phyloP scores from a whole-genome alignment of 2,113 vertebrate genomes.

The Aphyosemion australe region DNA sequence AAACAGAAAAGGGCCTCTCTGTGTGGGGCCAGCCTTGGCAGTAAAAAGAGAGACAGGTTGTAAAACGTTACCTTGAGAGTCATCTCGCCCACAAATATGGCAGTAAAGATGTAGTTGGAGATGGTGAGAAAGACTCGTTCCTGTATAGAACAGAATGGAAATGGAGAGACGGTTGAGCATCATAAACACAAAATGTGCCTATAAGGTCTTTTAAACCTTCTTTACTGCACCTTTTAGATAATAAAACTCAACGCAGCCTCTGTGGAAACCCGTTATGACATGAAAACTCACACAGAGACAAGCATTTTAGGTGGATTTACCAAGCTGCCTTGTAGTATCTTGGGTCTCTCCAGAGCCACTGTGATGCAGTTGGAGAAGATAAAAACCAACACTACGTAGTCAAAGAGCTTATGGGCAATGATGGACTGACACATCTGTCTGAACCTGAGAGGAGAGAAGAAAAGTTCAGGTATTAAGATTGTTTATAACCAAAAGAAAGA shows the following conservation, averaged over 20 bases:
- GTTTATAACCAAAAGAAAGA: neutral
- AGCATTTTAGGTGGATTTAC: slow-evolving; percentile 76
- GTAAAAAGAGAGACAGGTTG: slow-evolving; percentile 25
- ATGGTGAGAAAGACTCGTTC: slow-evolving; percentile 97
- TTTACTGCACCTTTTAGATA: slow-evolving; percentile 37
- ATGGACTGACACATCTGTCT: slow-evolving; percentile 93
- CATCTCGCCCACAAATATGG: slow-evolving; percentile 98
- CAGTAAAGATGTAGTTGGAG: slow-evolving; percentile 99
- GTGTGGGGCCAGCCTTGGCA: neutral
- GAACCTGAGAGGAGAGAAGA: slow-evolving; percentile 81
- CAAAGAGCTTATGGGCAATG: slow-evolving; percentile 96
- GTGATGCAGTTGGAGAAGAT: slow-evolving; percentile 99
- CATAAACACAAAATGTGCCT: slow-evolving; percentile 23
- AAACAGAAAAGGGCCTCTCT: neutral
- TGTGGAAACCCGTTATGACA: slow-evolving; percentile 8
- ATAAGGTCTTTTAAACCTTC: slow-evolving; percentile 31
- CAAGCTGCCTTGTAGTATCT: slow-evolving; percentile 94
- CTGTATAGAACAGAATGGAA: slow-evolving; percentile 65
- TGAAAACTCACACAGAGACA: slow-evolving; percentile 3
- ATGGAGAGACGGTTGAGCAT: slow-evolving; percentile 22
- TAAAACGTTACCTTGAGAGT: slow-evolving; percentile 90
- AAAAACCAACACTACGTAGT: slow-evolving; percentile 94
- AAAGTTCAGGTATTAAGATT: neutral
- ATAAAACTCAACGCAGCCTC: slow-evolving; percentile 17
- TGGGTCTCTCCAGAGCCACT: slow-evolving; percentile 95